phyloP scores from a whole-genome alignment of 2,113 vertebrate species.

The Nyctibius bracteatus region DNA sequence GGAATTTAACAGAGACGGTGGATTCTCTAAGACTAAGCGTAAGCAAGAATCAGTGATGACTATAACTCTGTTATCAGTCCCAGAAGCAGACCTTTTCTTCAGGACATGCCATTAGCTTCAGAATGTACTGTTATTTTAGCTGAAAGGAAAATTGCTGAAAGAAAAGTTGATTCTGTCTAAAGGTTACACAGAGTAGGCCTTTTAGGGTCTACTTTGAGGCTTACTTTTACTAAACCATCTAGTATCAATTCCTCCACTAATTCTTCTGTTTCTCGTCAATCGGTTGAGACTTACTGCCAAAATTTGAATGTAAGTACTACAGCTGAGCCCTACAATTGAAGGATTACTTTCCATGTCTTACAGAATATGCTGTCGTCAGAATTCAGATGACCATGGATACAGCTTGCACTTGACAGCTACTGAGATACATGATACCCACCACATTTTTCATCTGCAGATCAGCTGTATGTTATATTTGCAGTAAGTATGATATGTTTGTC shows the following conservation, averaged over 20 bases:
- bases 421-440: not conserved
- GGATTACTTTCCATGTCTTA: not conserved
- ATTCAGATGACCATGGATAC: not conserved
- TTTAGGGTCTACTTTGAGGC: too few species aligned
- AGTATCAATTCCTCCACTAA: not conserved
- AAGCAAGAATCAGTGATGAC: too few species aligned
- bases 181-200: too few species aligned
- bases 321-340: not conserved
- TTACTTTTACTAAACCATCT: too few species aligned
- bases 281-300: not conserved
- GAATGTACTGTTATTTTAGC: too few species aligned
- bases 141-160: too few species aligned
- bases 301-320: not conserved
- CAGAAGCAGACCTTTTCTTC: too few species aligned
- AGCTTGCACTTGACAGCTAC: not conserved
- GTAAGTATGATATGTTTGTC: not conserved
- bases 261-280: not conserved
- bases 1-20: too few species aligned
- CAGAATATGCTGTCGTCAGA: not conserved
- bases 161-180: too few species aligned
- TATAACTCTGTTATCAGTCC: too few species aligned
- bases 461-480: not conserved
- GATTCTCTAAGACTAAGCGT: too few species aligned
- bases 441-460: not conserved
- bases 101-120: too few species aligned